Evolutionary conservation across 2,113 vertebrate species (phyloP).

Genomic region (Rhinoderma darwinii): DNA sequence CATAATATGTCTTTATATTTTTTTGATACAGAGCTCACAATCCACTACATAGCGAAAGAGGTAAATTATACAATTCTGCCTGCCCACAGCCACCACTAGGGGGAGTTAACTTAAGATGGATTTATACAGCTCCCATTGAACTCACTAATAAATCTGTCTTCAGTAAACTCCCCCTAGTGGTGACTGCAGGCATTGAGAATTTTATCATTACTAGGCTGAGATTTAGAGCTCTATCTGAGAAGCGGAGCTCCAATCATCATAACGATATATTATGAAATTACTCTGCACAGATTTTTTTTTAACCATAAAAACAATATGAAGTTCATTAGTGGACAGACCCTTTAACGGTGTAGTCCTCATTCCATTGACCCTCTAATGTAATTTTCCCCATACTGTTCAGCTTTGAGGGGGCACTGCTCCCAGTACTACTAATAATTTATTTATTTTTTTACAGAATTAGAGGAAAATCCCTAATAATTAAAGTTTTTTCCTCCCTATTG

Average conservation of each 20-base stretch:
- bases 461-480: conserved; percentile 29
- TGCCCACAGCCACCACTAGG: too few species aligned
- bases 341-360: not conserved
- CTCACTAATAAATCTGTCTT: too few species aligned
- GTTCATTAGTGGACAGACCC: not conserved
- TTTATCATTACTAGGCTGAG: too few species aligned
- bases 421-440: not conserved
- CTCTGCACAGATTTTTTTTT: not conserved
- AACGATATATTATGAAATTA: not conserved
- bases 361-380: not conserved
- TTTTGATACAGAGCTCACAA: too few species aligned
- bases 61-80: too few species aligned
- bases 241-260: not conserved
- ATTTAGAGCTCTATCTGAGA: not conserved
- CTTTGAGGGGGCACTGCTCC: not conserved
- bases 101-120: too few species aligned
- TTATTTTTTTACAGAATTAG: conserved; percentile 14
- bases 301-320: too few species aligned
- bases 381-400: not conserved
- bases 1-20: too few species aligned
- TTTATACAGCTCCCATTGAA: too few species aligned
- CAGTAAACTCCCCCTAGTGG: too few species aligned
- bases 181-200: too few species aligned
- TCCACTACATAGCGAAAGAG: too few species aligned
- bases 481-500: conserved; percentile 45